Conservation (phyloP, 2,797 vertebrate genomes). For the Menidia menidia region DNA sequence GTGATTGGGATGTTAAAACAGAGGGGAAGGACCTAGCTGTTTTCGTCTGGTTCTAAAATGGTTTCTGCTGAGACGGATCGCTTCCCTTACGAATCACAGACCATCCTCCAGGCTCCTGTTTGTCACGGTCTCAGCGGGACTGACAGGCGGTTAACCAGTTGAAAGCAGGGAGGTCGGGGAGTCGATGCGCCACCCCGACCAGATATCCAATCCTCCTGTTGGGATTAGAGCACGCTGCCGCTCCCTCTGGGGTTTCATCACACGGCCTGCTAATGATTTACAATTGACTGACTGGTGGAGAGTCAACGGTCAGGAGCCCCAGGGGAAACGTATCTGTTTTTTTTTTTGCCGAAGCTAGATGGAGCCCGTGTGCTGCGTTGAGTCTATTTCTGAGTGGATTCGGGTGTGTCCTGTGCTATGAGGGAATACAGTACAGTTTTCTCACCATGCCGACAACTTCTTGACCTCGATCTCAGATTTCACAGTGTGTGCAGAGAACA, state of each 20-base stretch:
- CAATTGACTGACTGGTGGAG: constrained; percentile 37
- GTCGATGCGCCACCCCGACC: constrained; percentile 21
- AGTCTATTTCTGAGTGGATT: constrained; percentile 6
- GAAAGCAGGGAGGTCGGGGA: neutral
- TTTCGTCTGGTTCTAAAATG: no score
- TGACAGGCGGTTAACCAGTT: constrained; percentile 23
- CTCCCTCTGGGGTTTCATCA: constrained; percentile 42
- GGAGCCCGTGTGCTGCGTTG: constrained; percentile 42
- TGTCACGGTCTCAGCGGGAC: constrained; percentile 33
- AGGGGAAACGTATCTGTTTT: constrained; percentile 11
- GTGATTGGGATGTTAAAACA: neutral
- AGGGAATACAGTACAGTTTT: constrained; percentile 18
- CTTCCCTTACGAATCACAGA: neutral
- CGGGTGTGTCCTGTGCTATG: constrained; percentile 63
- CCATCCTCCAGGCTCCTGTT: constrained; percentile 12
- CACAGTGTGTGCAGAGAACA: neutral
- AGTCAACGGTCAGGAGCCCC: constrained; percentile 25
- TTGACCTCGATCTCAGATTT: neutral
- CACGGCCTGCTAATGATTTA: constrained; percentile 65
- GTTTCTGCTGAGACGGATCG: neutral
- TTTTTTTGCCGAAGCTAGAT: constrained; percentile 47
- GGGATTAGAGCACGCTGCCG: constrained; percentile 17
- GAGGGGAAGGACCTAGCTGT: no score
- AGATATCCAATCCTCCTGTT: constrained; percentile 41
- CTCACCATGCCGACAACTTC: constrained; percentile 10